Percentiles rank a stretch among this genome's conserved stretches.
These are phyloP conservation scores for Maniola hyperantus DNA, from an alignment of 2,888 invertebrate species.

Conservation along the genomic window DNA sequence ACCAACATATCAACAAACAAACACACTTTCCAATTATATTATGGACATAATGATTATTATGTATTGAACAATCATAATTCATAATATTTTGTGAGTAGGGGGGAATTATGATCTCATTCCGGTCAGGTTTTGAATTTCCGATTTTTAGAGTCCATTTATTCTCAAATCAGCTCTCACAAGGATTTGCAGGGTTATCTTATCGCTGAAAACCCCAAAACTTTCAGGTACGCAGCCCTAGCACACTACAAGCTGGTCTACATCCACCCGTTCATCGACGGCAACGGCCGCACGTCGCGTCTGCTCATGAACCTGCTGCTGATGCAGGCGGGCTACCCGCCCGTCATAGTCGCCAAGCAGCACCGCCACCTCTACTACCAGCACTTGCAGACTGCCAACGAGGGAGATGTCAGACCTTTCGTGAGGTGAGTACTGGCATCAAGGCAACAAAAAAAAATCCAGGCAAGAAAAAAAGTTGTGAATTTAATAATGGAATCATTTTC, in stretches of 20 bases:
- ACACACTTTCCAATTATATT: no score
- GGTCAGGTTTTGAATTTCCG: no score
- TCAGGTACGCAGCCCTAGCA: constrained; percentile 95
- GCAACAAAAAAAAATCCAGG: no score
- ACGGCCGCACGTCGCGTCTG: constrained; percentile 96
- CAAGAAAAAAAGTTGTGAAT: no score
- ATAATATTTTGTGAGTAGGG: no score
- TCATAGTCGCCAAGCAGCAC: constrained; percentile 95
- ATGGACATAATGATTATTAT: no score
- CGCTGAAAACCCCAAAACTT: neutral
- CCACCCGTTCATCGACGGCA: constrained; percentile 98
- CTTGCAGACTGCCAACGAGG: constrained; percentile 94
- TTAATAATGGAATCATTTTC: no score
- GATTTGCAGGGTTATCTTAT: neutral
- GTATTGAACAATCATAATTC: no score
- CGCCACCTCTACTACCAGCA: constrained; percentile 93
- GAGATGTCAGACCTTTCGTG: constrained; percentile 97
- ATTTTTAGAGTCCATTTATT: no score
- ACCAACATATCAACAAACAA: no score
- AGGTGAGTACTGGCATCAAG: constrained; percentile 54
- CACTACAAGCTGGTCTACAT: constrained; percentile 98
- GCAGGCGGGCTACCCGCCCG: constrained; percentile 97
- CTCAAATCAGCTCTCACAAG: no score
- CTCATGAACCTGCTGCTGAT: constrained; percentile 98
- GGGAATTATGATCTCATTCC: no score